These are phyloP conservation scores for Discoglossus pictus DNA, from an alignment of 2,797 vertebrate species.

Conservation along the genomic window DNA sequence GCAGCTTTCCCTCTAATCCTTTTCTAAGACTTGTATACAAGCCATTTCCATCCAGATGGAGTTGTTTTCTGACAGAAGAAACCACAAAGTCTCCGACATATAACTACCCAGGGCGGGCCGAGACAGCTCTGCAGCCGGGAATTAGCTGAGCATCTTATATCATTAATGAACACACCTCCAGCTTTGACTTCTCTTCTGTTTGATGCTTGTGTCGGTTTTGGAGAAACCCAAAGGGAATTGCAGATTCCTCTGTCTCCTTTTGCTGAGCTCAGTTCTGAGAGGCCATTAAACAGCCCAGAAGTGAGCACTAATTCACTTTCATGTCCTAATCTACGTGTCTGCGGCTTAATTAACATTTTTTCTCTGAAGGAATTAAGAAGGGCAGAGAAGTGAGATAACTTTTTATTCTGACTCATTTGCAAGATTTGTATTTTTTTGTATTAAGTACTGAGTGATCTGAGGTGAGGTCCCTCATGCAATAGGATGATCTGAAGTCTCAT, in stretches of 20 bases:
- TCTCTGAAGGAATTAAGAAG: not conserved
- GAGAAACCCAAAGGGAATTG: conserved; percentile 7
- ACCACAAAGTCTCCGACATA: no score
- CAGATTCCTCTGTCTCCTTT: not conserved
- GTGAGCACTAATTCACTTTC: conserved; percentile 11
- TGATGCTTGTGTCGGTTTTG: conserved; percentile 9
- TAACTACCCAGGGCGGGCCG: no score
- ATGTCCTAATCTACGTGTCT: conserved; percentile 21
- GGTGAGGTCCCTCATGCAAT: no score
- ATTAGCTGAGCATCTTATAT: not conserved
- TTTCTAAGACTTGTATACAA: no score
- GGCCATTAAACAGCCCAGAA: conserved; percentile 4
- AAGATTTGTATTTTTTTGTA: no score
- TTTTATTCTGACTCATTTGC: not conserved
- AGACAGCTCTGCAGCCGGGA: no score
- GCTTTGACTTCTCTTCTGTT: conserved; percentile 5
- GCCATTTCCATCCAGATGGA: no score
- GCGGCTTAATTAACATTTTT: conserved; percentile 26
- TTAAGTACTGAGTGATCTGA: no score
- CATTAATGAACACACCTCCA: not conserved
- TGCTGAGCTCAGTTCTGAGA: conserved; percentile 1
- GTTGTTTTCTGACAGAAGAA: no score
- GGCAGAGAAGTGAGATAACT: not conserved
- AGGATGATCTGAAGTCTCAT: no score
- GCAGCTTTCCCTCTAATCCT: no score